Conservation (phyloP, 2,113 vertebrate genomes). For the Eleginops maclovinus region DNA sequence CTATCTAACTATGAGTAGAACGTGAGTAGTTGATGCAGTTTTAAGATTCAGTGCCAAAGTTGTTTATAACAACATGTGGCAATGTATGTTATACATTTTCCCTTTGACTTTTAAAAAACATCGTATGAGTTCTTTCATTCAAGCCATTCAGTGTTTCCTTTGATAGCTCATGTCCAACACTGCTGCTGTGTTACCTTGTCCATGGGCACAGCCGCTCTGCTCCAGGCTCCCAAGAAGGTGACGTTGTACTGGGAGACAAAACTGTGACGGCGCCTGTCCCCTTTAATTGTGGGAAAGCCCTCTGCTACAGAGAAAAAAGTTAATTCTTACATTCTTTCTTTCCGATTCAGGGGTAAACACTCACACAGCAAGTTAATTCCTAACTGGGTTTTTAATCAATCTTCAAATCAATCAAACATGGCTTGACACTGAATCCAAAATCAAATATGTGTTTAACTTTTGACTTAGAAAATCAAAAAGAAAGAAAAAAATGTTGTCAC, state of each 20-base stretch:
- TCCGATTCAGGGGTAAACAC: background rate
- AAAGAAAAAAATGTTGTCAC: constrained; percentile 20
- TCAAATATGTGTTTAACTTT: background rate
- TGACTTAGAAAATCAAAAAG: background rate
- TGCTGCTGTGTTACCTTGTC: constrained; percentile 52
- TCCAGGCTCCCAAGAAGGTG: constrained; percentile 47
- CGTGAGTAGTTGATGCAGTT: background rate
- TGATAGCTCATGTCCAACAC: background rate
- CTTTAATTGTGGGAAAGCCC: constrained; percentile 31
- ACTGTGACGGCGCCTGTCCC: background rate
- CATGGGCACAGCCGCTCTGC: constrained; percentile 13
- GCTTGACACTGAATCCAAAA: background rate
- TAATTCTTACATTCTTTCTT: background rate
- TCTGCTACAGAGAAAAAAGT: constrained; percentile 38
- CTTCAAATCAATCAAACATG: background rate
- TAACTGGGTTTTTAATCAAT: background rate
- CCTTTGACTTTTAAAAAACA: background rate
- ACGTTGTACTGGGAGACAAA: constrained; percentile 48
- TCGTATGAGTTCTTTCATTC: background rate
- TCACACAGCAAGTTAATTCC: constrained; percentile 12
- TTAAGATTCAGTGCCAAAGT: background rate
- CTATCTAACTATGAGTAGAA: too few species aligned
- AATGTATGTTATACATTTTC: background rate
- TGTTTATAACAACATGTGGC: background rate
- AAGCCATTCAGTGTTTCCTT: background rate